A percentile compares a stretch with the other conserved stretches of the same genome.
phyloP scores from a whole-genome alignment of 2,797 vertebrate genomes.

The Muraenolepis orangiensis region DNA sequence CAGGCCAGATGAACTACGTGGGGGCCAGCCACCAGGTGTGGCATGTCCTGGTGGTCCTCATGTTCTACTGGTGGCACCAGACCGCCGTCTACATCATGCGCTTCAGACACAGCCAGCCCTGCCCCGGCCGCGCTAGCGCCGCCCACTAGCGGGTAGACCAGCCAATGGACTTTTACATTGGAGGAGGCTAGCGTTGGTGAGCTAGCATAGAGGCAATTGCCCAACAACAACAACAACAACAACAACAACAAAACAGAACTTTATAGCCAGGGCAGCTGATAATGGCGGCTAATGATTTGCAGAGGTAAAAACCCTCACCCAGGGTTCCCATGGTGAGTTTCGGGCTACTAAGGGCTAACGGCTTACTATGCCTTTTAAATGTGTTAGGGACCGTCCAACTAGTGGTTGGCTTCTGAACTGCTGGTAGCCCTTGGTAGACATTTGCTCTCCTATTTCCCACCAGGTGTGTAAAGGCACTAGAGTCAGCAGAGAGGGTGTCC shows the following conservation, averaged over 20 bases:
- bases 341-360: neutral
- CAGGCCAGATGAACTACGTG: conserved; percentile 95
- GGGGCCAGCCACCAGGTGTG: conserved; percentile 97
- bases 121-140: conserved; percentile 56
- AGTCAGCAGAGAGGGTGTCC: neutral
- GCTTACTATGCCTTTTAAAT: neutral
- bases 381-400: neutral
- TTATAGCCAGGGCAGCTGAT: neutral
- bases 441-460: neutral
- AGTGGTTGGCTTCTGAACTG: neutral
- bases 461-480: neutral
- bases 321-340: neutral
- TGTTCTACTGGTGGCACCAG: conserved; percentile 99
- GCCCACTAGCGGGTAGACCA: conserved; percentile 40
- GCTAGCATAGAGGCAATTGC: neutral
- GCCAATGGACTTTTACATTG: neutral
- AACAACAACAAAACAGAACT: neutral
- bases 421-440: neutral
- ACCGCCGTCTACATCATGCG: conserved; percentile 89
- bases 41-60: conserved; percentile 94
- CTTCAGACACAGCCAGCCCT: conserved; percentile 89
- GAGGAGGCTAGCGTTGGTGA: neutral
- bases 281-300: neutral
- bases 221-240: neutral
- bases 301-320: neutral